These are phyloP conservation scores for Brachypteracias leptosomus DNA, from an alignment of 2,113 vertebrate species.

Conservation along the genomic window DNA sequence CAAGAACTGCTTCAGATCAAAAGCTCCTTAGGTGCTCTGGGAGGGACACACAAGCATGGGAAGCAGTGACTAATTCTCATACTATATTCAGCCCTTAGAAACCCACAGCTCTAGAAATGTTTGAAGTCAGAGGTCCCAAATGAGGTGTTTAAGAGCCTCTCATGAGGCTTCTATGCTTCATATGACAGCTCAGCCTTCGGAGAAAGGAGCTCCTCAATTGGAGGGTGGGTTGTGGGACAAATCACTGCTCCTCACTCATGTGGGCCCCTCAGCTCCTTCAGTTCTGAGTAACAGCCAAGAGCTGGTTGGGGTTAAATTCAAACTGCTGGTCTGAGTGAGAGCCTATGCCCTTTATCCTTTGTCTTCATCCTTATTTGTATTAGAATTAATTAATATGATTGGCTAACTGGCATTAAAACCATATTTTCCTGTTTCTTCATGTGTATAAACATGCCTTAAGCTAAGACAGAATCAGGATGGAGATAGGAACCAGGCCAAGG, in stretches of 20 bases:
- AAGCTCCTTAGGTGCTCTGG: not conserved
- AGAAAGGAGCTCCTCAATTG: not conserved
- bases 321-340: not conserved
- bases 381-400: not conserved
- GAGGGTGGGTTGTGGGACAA: not conserved
- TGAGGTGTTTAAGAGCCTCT: not conserved
- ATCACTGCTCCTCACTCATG: not conserved
- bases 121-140: not conserved
- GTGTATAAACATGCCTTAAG: not conserved
- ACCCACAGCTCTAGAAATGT: not conserved
- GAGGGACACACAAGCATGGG: not conserved
- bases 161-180: rapidly evolving
- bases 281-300: not conserved
- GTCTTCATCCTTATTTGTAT: not conserved
- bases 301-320: not conserved
- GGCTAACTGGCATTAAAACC: not conserved
- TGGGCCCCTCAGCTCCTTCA: not conserved
- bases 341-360: not conserved
- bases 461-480: not conserved
- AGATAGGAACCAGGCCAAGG: not conserved
- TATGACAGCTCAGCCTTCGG: not conserved
- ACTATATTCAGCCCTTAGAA: not conserved
- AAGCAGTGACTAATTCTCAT: not conserved
- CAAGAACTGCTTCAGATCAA: not conserved
- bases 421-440: not conserved